These are phyloP conservation scores for Musca vetustissima DNA, from an alignment of 1,140 invertebrate species.

Conservation along the genomic window DNA sequence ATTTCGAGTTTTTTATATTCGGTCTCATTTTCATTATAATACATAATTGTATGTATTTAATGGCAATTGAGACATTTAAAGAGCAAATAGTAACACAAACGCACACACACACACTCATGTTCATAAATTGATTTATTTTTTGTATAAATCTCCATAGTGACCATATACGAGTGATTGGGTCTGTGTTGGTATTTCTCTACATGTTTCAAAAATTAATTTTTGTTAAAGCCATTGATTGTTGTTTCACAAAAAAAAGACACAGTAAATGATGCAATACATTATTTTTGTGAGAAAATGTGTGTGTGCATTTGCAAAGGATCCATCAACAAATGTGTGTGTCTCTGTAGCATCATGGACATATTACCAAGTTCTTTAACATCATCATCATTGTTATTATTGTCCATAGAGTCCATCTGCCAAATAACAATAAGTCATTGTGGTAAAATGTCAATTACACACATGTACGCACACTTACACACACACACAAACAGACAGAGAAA, in stretches of 20 bases:
- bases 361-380: neutral
- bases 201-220: conserved; percentile 15
- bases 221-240: conserved; percentile 13
- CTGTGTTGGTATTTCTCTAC: neutral
- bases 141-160: neutral
- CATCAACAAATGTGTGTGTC: too few species aligned
- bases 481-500: neutral
- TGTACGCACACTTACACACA: neutral
- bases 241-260: neutral
- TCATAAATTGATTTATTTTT: neutral
- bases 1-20: too few species aligned
- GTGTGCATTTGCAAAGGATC: too few species aligned
- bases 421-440: conserved; percentile 11
- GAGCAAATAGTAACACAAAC: too few species aligned
- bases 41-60: too few species aligned
- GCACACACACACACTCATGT: neutral
- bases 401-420: neutral
- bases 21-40: too few species aligned
- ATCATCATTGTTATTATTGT: neutral
- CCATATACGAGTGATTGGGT: neutral
- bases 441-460: neutral
- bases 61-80: too few species aligned
- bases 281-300: too few species aligned
- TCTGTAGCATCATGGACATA: too few species aligned
- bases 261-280: too few species aligned